Percentiles rank a stretch among this genome's conserved stretches.
Evolutionary conservation across 2,888 invertebrate genomes (phyloP).

Genomic region (Tetanocera ferruginea): DNA sequence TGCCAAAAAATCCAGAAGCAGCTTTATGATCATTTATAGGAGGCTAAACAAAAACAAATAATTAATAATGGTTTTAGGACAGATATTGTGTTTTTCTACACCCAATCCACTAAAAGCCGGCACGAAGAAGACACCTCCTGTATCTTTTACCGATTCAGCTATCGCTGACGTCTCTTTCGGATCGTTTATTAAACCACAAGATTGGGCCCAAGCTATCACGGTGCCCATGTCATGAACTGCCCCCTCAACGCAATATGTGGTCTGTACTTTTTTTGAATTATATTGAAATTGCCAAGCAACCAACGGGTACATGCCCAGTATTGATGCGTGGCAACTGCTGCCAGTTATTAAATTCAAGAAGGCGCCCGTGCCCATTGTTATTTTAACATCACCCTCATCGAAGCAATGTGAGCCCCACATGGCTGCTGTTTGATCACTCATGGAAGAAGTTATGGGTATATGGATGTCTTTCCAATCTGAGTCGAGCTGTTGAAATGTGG

Average conservation of each 20-base stretch:
- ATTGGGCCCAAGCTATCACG: conserved; percentile 87
- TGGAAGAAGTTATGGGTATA: conserved; percentile 77
- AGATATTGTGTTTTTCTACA: conserved; percentile 70
- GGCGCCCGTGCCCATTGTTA: conserved; percentile 93
- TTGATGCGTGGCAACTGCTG: conserved; percentile 80
- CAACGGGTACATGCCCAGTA: conserved; percentile 90
- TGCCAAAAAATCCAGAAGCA: conserved; percentile 82
- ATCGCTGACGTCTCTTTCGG: conserved; percentile 77
- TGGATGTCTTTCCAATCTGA: conserved; percentile 64
- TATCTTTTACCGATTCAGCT: conserved; percentile 78
- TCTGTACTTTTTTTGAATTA: conserved; percentile 56
- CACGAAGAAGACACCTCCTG: conserved; percentile 86
- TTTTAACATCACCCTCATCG: conserved; percentile 82
- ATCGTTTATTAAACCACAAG: conserved; percentile 76
- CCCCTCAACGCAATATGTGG: conserved; percentile 87
- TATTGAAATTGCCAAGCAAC: conserved; percentile 82
- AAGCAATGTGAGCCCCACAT: conserved; percentile 90
- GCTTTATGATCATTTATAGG: conserved; percentile 90
- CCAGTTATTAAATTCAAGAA: conserved; percentile 91
- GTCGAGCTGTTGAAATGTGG: conserved; percentile 76
- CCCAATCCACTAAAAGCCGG: conserved; percentile 92
- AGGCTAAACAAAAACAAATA: conserved; percentile 74
- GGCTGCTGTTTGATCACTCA: conserved; percentile 84
- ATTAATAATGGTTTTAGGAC: background rate
- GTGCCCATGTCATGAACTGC: conserved; percentile 90